Evolutionary conservation across 2,797 vertebrate genomes (phyloP).

Genomic region (Ctenochaetus hawaiiensis): DNA sequence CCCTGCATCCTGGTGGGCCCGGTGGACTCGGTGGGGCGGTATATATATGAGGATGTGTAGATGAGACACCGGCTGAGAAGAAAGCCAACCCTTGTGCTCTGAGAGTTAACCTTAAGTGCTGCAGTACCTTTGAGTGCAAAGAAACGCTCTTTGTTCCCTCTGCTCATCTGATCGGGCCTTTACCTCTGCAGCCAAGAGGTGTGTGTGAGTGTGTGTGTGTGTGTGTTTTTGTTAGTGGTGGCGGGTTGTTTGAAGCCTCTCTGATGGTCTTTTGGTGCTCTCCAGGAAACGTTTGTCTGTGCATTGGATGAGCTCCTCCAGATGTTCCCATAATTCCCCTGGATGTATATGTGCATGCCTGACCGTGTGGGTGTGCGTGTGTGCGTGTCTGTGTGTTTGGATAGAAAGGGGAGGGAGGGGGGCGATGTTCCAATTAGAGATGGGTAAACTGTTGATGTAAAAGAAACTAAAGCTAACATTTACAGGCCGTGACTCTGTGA

Average conservation of each 20-base stretch:
- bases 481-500: constrained; percentile 79
- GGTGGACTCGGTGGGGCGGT: constrained; percentile 36
- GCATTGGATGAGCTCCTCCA: constrained; percentile 82
- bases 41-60: constrained; percentile 54
- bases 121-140: constrained; percentile 62
- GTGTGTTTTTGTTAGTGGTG: constrained; percentile 69
- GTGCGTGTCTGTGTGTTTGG: constrained; percentile 71
- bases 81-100: constrained; percentile 69
- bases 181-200: constrained; percentile 66
- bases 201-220: constrained; percentile 42
- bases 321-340: constrained; percentile 76
- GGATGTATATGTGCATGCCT: constrained; percentile 51
- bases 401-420: constrained; percentile 61
- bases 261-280: constrained; percentile 76
- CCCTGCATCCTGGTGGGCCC: constrained; percentile 57
- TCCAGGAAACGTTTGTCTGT: constrained; percentile 81
- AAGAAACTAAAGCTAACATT: constrained; percentile 85
- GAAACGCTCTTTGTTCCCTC: constrained; percentile 74
- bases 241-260: constrained; percentile 77
- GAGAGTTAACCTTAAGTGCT: constrained; percentile 78
- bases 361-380: constrained; percentile 20
- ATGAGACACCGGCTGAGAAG: constrained; percentile 57
- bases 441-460: constrained; percentile 86
- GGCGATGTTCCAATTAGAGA: constrained; percentile 81
- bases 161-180: constrained; percentile 66